Evolutionary conservation across 2,888 invertebrate genomes (phyloP).

Genomic region (Brachypterus glaber): DNA sequence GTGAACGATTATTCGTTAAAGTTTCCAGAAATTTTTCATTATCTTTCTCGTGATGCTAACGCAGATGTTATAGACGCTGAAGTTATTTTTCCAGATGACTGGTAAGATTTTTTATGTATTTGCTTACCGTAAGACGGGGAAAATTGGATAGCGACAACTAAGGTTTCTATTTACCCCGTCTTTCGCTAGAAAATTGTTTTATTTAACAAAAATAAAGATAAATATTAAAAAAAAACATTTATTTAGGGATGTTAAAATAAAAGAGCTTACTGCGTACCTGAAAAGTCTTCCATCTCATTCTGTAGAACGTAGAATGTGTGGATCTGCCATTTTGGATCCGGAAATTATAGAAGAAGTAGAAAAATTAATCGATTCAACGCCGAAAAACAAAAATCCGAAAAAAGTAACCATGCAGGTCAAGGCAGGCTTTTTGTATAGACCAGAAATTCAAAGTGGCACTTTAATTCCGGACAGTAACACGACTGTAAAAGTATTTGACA

Average conservation of each 20-base stretch:
- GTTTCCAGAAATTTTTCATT: slow-evolving; percentile 67
- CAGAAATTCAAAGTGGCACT: slow-evolving; percentile 40
- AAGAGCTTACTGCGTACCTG: slow-evolving; percentile 54
- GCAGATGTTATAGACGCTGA: slow-evolving; percentile 57
- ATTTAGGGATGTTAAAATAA: slow-evolving; percentile 44
- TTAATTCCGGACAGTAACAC: slow-evolving; percentile 58
- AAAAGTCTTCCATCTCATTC: slow-evolving; percentile 56
- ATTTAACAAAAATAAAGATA: too few species aligned
- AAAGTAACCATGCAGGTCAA: slow-evolving; percentile 65
- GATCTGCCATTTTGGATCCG: slow-evolving; percentile 61
- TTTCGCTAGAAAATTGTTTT: too few species aligned
- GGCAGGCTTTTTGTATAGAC: slow-evolving; percentile 64
- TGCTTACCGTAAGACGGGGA: neutral
- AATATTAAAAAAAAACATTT: too few species aligned
- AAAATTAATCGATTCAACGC: slow-evolving; percentile 38
- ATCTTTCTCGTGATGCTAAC: slow-evolving; percentile 40
- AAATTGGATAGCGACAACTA: neutral
- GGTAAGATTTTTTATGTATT: slow-evolving; percentile 18
- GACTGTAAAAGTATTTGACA: slow-evolving; percentile 64
- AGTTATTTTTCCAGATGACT: slow-evolving; percentile 49
- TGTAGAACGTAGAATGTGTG: slow-evolving; percentile 57
- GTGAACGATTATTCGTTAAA: slow-evolving; percentile 59
- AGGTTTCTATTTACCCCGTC: neutral
- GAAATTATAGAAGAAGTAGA: slow-evolving; percentile 51
- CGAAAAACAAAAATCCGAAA: slow-evolving; percentile 34